Evolutionary conservation across 1,140 invertebrate species (phyloP).

Genomic region (Goniozus legneri): DNA sequence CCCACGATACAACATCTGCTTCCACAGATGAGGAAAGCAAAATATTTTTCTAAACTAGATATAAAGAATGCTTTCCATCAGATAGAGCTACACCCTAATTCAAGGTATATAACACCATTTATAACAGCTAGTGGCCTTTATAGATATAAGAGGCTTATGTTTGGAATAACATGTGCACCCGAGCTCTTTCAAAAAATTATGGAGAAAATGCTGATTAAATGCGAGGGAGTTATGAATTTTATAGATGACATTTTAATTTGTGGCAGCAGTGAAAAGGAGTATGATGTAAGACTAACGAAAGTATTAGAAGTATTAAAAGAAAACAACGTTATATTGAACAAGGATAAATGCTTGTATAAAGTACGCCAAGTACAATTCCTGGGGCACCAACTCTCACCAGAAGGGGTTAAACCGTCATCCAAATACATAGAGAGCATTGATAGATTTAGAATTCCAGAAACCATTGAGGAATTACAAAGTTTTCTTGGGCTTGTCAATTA

Average conservation of each 20-base stretch:
- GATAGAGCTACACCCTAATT: slow-evolving; percentile 24
- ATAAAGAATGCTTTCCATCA: slow-evolving; percentile 20
- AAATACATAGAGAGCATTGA: slow-evolving; percentile 25
- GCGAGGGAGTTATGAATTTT: slow-evolving; percentile 24
- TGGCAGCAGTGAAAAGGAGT: slow-evolving; percentile 28
- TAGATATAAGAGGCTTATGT: slow-evolving; percentile 35
- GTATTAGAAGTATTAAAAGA: slow-evolving; percentile 24
- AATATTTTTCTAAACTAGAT: slow-evolving; percentile 19
- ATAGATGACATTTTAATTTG: slow-evolving; percentile 42
- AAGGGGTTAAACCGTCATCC: slow-evolving; percentile 24
- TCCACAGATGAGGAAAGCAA: not conserved
- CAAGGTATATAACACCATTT: slow-evolving; percentile 39
- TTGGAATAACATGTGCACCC: slow-evolving; percentile 32
- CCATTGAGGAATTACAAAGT: slow-evolving; percentile 30
- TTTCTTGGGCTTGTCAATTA: slow-evolving; percentile 36
- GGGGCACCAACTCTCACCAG: slow-evolving; percentile 26
- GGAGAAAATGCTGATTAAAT: slow-evolving; percentile 29
- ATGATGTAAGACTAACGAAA: slow-evolving; percentile 24
- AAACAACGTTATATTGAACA: slow-evolving; percentile 26
- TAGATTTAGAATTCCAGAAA: slow-evolving; percentile 14
- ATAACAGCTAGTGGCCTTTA: slow-evolving; percentile 34
- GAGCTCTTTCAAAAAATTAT: slow-evolving; percentile 45
- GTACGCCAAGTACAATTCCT: slow-evolving; percentile 27
- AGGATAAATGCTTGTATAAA: slow-evolving; percentile 32
- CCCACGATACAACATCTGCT: not conserved